Conservation (phyloP, 2,888 invertebrate genomes). For the Heteromyza rotundicornis region DNA sequence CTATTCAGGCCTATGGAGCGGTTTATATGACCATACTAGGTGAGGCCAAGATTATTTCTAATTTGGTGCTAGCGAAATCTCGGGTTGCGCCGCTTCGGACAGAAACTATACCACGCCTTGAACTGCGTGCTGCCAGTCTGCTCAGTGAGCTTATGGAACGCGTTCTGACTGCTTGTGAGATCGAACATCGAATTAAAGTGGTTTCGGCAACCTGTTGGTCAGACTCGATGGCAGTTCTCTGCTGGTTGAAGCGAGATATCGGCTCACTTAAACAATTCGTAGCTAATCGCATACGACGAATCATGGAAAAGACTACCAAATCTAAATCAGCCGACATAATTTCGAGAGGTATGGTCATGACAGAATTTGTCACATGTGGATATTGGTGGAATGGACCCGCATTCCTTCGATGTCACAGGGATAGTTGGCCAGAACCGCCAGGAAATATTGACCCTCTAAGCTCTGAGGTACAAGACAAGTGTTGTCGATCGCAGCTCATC, state of each 20-base stretch:
- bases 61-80: conserved; percentile 24
- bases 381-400: background rate
- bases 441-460: background rate
- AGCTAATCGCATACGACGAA: conserved; percentile 20
- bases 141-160: conserved; percentile 21
- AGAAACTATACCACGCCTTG: conserved; percentile 17
- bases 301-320: conserved; percentile 14
- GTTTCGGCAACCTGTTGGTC: conserved; percentile 5
- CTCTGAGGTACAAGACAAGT: conserved; percentile 2
- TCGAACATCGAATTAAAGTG: background rate
- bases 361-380: background rate
- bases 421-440: background rate
- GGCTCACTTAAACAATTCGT: conserved; percentile 7
- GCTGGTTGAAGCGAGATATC: conserved; percentile 10
- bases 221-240: conserved; percentile 14
- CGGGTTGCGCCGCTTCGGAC: conserved; percentile 22
- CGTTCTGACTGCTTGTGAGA: conserved; percentile 13
- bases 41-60: conserved; percentile 8
- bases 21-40: conserved; percentile 15
- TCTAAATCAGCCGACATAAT: conserved; percentile 20
- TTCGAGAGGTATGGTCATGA: conserved; percentile 10
- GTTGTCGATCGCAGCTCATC: background rate
- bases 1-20: conserved; percentile 25
- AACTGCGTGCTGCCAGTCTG: conserved; percentile 22
- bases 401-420: background rate